These are phyloP conservation scores for Phataginus tricuspis DNA, from an alignment of 2,797 vertebrate genomes.

Conservation along the genomic window DNA sequence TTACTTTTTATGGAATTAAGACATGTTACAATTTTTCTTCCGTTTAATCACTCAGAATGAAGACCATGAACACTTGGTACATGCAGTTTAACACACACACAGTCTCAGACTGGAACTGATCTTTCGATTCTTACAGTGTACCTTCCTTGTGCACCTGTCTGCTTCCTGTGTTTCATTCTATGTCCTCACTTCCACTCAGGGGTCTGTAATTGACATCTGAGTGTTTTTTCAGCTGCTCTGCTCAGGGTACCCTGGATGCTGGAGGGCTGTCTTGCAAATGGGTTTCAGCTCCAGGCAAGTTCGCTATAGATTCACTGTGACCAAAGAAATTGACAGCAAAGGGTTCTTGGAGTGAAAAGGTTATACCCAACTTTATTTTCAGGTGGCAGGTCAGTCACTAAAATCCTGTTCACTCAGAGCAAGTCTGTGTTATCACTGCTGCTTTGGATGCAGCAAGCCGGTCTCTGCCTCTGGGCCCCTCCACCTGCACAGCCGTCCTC, in stretches of 20 bases:
- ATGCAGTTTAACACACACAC: not conserved
- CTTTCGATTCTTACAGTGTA: not conserved
- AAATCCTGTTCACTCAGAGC: no score
- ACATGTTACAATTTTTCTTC: constrained; percentile 38
- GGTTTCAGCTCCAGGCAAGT: no score
- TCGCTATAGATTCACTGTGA: no score
- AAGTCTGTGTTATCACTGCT: no score
- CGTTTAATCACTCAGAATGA: not conserved
- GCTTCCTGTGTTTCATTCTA: not conserved
- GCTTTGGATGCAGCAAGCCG: no score
- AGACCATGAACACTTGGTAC: not conserved
- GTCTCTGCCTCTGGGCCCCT: no score
- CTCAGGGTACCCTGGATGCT: not conserved
- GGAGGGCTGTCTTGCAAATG: not conserved
- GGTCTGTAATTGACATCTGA: not conserved
- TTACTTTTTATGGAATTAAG: not conserved
- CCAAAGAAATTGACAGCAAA: no score
- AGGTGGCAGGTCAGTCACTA: no score
- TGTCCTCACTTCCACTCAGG: not conserved
- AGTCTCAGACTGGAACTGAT: not conserved
- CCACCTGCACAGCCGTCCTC: no score
- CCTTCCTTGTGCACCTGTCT: not conserved
- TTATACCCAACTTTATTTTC: no score
- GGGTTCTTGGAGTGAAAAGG: no score
- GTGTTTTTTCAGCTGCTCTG: not conserved